Evolutionary conservation across 2,797 vertebrate genomes (phyloP).

Genomic region (Hydrophis major): DNA sequence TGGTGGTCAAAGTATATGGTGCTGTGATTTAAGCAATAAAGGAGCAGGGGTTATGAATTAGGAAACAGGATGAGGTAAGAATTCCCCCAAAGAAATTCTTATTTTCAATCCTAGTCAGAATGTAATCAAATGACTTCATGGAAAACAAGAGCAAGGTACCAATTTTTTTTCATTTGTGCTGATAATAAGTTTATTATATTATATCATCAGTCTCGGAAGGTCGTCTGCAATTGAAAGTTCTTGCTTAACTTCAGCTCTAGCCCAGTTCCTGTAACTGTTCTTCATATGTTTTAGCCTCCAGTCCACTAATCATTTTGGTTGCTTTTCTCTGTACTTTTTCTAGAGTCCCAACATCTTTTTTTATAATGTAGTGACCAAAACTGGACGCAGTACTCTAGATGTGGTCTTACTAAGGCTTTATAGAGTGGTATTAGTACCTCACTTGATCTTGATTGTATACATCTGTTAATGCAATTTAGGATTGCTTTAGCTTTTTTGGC

Average conservation of each 20-base stretch:
- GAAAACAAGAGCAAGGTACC: not conserved
- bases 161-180: not conserved
- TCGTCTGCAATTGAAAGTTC: not conserved
- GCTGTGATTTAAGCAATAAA: not conserved
- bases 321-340: no score
- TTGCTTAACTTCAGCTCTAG: not conserved
- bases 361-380: no score
- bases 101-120: not conserved
- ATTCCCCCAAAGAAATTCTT: not conserved
- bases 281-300: no score
- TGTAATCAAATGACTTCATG: not conserved
- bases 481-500: no score
- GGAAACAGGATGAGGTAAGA: not conserved
- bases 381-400: no score
- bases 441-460: no score
- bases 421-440: no score
- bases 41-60: not conserved
- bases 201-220: not conserved
- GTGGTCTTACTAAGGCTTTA: no score
- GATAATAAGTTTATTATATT: not conserved
- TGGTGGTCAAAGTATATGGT: not conserved
- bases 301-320: no score
- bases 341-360: no score
- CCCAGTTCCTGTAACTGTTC: no score
- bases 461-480: no score